Evolutionary conservation across 35 echinoderm and acorn worm species (phyloP).

Genomic region (Diadema setosum): DNA sequence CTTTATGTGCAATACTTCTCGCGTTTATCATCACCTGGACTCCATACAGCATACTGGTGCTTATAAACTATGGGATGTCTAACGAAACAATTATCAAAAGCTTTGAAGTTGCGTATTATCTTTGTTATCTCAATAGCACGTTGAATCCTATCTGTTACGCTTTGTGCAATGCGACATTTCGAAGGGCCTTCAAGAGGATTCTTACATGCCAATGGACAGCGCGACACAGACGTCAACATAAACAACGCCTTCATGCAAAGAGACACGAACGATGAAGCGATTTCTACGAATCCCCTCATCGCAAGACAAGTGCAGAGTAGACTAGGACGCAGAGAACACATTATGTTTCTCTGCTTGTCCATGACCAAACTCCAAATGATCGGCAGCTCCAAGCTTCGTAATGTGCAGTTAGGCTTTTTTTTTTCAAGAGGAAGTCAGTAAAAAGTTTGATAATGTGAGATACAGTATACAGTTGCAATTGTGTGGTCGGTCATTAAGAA

Average conservation of each 20-base stretch:
- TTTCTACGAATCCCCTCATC: too few species aligned
- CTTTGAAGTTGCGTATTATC: slow-evolving; percentile 87
- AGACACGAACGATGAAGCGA: slow-evolving; percentile 1
- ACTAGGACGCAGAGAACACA: too few species aligned
- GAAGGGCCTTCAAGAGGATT: slow-evolving; percentile 87
- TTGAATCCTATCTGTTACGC: slow-evolving; percentile 98
- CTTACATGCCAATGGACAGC: slow-evolving; percentile 69
- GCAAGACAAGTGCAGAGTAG: too few species aligned
- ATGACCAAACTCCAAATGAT: too few species aligned
- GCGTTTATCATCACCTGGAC: slow-evolving; percentile 98
- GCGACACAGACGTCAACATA: not conserved
- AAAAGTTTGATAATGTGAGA: too few species aligned
- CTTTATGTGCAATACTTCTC: slow-evolving; percentile 83
- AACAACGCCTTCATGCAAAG: not conserved
- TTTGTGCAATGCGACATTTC: slow-evolving; percentile 93
- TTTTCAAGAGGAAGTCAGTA: too few species aligned
- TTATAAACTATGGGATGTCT: slow-evolving; percentile 34
- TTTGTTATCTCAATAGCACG: slow-evolving; percentile 97
- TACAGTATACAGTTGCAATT: too few species aligned
- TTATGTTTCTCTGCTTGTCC: too few species aligned
- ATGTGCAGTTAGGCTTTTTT: too few species aligned
- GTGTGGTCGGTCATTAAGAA: too few species aligned
- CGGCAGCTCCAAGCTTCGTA: too few species aligned
- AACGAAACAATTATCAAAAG: not conserved
- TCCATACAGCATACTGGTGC: slow-evolving; percentile 84